phyloP scores from a whole-genome alignment of 2,888 invertebrate species.

The Tholera decimalis region DNA sequence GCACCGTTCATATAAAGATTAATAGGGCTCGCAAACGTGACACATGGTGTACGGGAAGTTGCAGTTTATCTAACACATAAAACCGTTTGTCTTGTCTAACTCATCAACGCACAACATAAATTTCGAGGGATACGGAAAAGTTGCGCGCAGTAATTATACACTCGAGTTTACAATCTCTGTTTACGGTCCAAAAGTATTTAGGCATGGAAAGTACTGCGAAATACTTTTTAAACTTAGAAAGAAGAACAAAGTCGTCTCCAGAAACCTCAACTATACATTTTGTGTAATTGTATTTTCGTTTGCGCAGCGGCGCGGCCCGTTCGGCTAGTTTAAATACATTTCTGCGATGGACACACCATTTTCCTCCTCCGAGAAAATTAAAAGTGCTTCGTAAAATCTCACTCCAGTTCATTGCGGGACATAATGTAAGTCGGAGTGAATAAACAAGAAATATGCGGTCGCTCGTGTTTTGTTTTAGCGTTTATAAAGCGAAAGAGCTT shows the following conservation, averaged over 20 bases:
- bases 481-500: slow-evolving; percentile 83
- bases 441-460: slow-evolving; percentile 84
- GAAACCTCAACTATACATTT: slow-evolving; percentile 27
- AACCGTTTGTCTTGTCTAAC: slow-evolving; percentile 67
- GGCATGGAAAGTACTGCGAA: slow-evolving; percentile 17
- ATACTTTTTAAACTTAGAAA: slow-evolving; percentile 34
- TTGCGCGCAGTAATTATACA: slow-evolving; percentile 62
- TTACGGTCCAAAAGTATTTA: slow-evolving; percentile 36
- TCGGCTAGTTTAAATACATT: slow-evolving; percentile 61
- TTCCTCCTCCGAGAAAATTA: slow-evolving; percentile 70
- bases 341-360: slow-evolving; percentile 54
- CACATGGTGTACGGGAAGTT: slow-evolving; percentile 54
- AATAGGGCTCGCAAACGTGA: slow-evolving; percentile 59
- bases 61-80: slow-evolving; percentile 66
- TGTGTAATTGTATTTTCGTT: slow-evolving; percentile 36
- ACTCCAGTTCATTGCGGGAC: slow-evolving; percentile 76
- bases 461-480: slow-evolving; percentile 84
- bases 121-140: slow-evolving; percentile 60
- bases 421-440: slow-evolving; percentile 79
- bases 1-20: slow-evolving; percentile 63
- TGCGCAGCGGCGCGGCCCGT: slow-evolving; percentile 32
- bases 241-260: slow-evolving; percentile 30
- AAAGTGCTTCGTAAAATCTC: slow-evolving; percentile 76
- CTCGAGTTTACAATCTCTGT: slow-evolving; percentile 45
- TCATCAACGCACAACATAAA: slow-evolving; percentile 65